A percentile compares a stretch with the other conserved stretches of the same genome.
Conservation (phyloP, 2,797 vertebrate genomes). For the Natrix natrix region DNA sequence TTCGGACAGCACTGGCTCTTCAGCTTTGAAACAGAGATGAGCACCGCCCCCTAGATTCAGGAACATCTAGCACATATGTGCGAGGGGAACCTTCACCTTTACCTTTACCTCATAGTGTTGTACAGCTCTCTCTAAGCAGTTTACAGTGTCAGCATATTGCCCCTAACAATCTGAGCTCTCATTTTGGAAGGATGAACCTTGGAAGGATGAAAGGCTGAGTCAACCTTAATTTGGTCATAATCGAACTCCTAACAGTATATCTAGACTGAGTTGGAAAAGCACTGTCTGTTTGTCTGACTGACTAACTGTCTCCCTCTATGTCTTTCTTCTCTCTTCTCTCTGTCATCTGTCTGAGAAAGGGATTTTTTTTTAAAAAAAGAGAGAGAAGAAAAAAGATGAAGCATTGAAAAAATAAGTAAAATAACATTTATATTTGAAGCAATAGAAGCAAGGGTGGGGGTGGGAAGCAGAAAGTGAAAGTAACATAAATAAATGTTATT, state of each 20-base stretch:
- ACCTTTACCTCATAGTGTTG: no score
- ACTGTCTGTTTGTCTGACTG: no score
- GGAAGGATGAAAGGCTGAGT: neutral
- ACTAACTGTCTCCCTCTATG: neutral
- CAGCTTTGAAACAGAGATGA: no score
- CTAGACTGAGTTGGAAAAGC: neutral
- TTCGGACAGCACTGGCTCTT: no score
- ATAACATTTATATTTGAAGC: neutral
- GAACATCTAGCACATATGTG: no score
- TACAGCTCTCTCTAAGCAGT: neutral
- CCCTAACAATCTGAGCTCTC: neutral
- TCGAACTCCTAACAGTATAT: neutral
- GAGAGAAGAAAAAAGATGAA: neutral
- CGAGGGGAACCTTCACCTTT: no score
- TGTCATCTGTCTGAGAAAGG: neutral
- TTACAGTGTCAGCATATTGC: neutral
- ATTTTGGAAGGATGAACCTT: no score
- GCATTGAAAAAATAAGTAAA: neutral
- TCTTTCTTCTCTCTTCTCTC: neutral
- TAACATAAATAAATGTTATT: neutral
- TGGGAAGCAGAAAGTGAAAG: neutral
- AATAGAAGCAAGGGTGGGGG: accelerated
- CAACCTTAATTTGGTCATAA: neutral
- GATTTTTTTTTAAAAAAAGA: neutral
- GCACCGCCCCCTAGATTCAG: no score